Evolutionary conservation across 2,113 vertebrate genomes (phyloP).

Genomic region (Marcusenius ussheri): DNA sequence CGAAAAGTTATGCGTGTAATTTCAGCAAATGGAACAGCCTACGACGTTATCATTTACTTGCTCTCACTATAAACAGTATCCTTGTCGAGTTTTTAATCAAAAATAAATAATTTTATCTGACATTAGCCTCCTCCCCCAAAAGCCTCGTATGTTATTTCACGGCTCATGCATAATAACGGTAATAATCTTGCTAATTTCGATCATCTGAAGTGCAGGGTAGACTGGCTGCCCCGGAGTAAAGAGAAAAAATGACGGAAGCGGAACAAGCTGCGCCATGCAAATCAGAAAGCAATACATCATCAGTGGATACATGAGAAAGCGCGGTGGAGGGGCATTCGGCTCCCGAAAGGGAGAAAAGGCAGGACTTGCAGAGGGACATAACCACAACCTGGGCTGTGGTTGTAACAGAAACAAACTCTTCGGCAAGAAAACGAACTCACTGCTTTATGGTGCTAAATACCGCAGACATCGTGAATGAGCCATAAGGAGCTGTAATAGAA

Average conservation of each 20-base stretch:
- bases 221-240: background rate
- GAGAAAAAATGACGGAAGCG: constrained; percentile 40
- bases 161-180: constrained; percentile 14
- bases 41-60: background rate
- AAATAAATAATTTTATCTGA: constrained; percentile 6
- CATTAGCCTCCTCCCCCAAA: background rate
- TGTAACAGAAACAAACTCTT: constrained; percentile 46
- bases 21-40: background rate
- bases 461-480: constrained; percentile 22
- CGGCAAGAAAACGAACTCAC: constrained; percentile 36
- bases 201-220: background rate
- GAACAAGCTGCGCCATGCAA: constrained; percentile 47
- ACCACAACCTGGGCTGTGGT: constrained; percentile 52
- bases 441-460: constrained; percentile 27
- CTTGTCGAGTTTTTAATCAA: background rate
- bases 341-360: constrained; percentile 47
- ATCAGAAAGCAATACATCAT: constrained; percentile 49
- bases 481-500: background rate
- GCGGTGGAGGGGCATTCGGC: constrained; percentile 38
- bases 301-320: constrained; percentile 29
- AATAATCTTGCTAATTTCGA: constrained; percentile 20
- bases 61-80: background rate
- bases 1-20: background rate
- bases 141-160: background rate
- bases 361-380: constrained; percentile 46